Percentiles rank a stretch among this genome's conserved stretches.
phyloP scores from a whole-genome alignment of 2,888 invertebrate genomes.

The Diaprepes abbreviatus region DNA sequence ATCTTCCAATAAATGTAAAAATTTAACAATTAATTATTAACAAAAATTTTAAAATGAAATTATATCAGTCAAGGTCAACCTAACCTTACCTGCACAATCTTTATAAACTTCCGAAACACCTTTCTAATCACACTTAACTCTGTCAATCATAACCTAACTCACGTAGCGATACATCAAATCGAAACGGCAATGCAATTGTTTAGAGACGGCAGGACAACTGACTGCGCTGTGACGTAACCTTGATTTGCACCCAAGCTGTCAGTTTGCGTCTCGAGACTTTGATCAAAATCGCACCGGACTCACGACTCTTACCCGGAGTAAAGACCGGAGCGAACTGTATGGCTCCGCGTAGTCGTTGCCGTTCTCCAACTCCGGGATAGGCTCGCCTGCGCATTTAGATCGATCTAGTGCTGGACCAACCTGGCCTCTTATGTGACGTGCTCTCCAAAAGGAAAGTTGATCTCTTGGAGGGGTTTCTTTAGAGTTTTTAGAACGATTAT shows the following conservation, averaged over 20 bases:
- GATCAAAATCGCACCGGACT: conserved; percentile 30
- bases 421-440: conserved; percentile 40
- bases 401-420: conserved; percentile 64
- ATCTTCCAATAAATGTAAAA: too few species aligned
- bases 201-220: conserved; percentile 8
- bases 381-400: conserved; percentile 62
- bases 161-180: conserved; percentile 14
- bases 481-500: conserved; percentile 19
- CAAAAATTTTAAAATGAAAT: not conserved
- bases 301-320: conserved; percentile 46
- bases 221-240: conserved; percentile 43
- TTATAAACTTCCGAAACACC: not conserved
- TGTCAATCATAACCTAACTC: conserved; percentile 26
- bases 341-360: conserved; percentile 62
- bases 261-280: conserved; percentile 22
- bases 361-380: conserved; percentile 53
- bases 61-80: conserved; percentile 30
- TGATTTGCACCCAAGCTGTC: conserved; percentile 40
- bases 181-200: conserved; percentile 22
- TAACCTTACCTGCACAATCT: conserved; percentile 27
- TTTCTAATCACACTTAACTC: conserved; percentile 9
- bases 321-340: conserved; percentile 58
- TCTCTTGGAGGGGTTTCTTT: conserved; percentile 25
- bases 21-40: too few species aligned
- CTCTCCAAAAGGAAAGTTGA: conserved; percentile 36